phyloP scores from a whole-genome alignment of 2,797 vertebrate genomes.

The Chaetodon trifasciatus region DNA sequence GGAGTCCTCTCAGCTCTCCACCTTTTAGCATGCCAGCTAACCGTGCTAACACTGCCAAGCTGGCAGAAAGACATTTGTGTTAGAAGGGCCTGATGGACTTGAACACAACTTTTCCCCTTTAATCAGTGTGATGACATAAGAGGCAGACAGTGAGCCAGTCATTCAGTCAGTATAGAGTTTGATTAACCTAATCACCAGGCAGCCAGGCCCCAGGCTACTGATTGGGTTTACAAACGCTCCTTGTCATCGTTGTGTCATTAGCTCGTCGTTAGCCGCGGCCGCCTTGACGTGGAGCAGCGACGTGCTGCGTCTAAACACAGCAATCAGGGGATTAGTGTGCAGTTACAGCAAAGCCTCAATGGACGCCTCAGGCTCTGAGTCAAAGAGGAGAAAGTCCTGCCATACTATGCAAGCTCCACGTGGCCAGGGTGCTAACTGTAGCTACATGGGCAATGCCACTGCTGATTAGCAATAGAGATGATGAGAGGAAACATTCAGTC shows the following conservation, averaged over 20 bases:
- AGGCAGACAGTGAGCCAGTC: constrained; percentile 73
- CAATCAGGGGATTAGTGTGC: constrained; percentile 83
- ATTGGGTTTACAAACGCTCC: constrained; percentile 82
- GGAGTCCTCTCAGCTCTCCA: not conserved
- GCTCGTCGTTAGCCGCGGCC: constrained; percentile 78
- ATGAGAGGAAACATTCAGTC: constrained; percentile 83
- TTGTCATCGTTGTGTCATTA: constrained; percentile 83
- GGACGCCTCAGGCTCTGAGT: constrained; percentile 71
- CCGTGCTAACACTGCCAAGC: constrained; percentile 59
- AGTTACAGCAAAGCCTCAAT: constrained; percentile 77
- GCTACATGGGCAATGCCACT: constrained; percentile 62
- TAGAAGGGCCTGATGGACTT: constrained; percentile 51
- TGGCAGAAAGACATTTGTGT: constrained; percentile 60
- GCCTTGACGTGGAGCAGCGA: constrained; percentile 79
- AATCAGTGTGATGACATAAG: constrained; percentile 80
- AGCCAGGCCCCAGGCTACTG: constrained; percentile 72
- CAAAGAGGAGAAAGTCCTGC: constrained; percentile 67
- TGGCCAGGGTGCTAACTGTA: constrained; percentile 68
- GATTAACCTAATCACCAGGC: constrained; percentile 82
- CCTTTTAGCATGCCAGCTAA: constrained; percentile 14
- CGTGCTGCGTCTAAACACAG: constrained; percentile 80
- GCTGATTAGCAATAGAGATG: constrained; percentile 72
- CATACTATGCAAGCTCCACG: constrained; percentile 52
- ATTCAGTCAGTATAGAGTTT: constrained; percentile 73
- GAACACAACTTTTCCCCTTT: constrained; percentile 71